Evolutionary conservation across 2,797 vertebrate genomes (phyloP).

Genomic region (Cynopterus sphinx): DNA sequence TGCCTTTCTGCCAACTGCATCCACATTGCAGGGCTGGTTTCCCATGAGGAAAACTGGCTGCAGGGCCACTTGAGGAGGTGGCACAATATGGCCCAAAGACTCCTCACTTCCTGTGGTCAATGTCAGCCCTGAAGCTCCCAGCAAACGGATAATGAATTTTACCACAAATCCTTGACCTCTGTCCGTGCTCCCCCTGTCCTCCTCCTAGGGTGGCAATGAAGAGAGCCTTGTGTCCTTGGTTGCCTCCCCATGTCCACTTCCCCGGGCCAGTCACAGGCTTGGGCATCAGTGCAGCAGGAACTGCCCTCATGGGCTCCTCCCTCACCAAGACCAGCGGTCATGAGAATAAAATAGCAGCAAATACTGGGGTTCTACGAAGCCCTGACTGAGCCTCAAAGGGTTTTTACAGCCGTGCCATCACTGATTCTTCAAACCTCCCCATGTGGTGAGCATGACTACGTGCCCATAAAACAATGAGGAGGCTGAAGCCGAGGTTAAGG

Average conservation of each 20-base stretch:
- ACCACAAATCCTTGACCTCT: background rate
- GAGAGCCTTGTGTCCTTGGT: background rate
- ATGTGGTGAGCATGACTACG: rapidly evolving
- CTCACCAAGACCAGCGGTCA: background rate
- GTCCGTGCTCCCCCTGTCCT: background rate
- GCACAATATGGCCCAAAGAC: background rate
- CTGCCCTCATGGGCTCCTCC: background rate
- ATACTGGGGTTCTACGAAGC: background rate
- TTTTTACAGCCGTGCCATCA: background rate
- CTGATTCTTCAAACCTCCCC: background rate
- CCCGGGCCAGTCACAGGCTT: background rate
- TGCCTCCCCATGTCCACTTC: background rate
- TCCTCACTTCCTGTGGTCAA: background rate
- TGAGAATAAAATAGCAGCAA: background rate
- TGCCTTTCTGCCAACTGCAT: background rate
- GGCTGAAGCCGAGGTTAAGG: background rate
- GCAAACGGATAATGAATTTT: background rate
- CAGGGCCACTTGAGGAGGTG: background rate
- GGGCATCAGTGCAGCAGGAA: background rate
- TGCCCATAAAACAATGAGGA: background rate
- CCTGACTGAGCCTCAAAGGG: background rate
- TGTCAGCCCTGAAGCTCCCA: background rate
- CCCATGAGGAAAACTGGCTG: rapidly evolving
- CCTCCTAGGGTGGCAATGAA: background rate
- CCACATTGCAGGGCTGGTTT: background rate